A percentile compares a stretch with the other conserved stretches of the same genome.
phyloP scores from a whole-genome alignment of 2,113 vertebrate genomes.

The Lampris megalopsis region DNA sequence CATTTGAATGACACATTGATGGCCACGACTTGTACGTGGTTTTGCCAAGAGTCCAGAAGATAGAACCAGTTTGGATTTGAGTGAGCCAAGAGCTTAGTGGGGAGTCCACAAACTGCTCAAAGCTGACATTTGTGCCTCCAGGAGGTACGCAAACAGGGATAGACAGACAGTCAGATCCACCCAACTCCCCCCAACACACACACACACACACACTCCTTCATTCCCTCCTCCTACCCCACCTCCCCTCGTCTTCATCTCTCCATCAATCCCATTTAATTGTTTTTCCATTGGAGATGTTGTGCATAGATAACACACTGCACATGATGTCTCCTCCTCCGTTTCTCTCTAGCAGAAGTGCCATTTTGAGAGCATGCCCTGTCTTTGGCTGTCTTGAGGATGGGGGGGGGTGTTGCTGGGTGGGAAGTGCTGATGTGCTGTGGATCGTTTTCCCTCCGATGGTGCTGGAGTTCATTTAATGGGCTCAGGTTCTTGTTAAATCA shows the following conservation, averaged over 20 bases:
- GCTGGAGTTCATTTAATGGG: conserved; percentile 80
- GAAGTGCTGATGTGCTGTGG: conserved; percentile 79
- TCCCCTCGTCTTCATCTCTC: conserved; percentile 66
- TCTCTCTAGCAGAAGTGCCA: conserved; percentile 51
- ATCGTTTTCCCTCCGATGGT: conserved; percentile 69
- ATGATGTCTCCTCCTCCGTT: conserved; percentile 60
- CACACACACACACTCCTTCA: not conserved
- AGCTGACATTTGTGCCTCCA: conserved; percentile 87
- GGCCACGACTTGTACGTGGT: conserved; percentile 67
- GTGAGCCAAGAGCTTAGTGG: conserved; percentile 85
- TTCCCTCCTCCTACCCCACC: conserved; percentile 18
- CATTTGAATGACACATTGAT: conserved; percentile 82
- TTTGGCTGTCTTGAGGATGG: conserved; percentile 51
- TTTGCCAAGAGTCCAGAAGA: conserved; percentile 86
- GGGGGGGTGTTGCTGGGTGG: not conserved
- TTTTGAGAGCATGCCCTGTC: conserved; percentile 57
- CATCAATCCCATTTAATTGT: conserved; percentile 78
- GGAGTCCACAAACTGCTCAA: conserved; percentile 87
- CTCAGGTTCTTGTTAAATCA: conserved; percentile 84
- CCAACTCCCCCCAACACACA: not conserved
- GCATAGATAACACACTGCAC: conserved; percentile 59
- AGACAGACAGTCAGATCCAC: conserved; percentile 75
- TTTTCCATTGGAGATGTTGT: conserved; percentile 71
- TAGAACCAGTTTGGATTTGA: conserved; percentile 82
- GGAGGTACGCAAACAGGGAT: conserved; percentile 83